A percentile compares a stretch with the other conserved stretches of the same genome.
These are phyloP conservation scores for Lemur catta DNA, from an alignment of 2,797 vertebrate genomes.

Conservation along the genomic window DNA sequence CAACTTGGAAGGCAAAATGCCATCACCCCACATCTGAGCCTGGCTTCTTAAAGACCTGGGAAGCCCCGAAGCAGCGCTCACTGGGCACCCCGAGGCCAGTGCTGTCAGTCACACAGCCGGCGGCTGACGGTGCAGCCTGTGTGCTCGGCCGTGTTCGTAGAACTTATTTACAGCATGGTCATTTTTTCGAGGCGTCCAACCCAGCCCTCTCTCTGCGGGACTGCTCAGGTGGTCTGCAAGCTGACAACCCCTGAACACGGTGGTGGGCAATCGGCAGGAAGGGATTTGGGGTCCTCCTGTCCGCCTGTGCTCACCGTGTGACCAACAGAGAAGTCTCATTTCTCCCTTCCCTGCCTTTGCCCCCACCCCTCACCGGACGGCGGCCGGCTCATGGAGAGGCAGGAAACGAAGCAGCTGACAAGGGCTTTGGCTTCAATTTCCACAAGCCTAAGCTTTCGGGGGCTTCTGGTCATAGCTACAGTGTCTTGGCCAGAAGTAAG, in stretches of 20 bases:
- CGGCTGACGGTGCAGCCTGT: fast-evolving
- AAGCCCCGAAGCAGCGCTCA: neutral
- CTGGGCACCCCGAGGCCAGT: fast-evolving
- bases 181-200: too few species aligned
- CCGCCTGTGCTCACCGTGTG: fast-evolving
- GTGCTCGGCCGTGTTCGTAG: too few species aligned
- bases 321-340: neutral
- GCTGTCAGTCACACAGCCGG: neutral
- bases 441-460: neutral
- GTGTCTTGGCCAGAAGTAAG: neutral
- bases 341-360: neutral
- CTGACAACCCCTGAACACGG: neutral
- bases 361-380: neutral
- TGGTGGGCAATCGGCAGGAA: fast-evolving
- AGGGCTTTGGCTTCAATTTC: neutral
- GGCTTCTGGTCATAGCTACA: neutral
- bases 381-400: neutral
- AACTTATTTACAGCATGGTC: fast-evolving
- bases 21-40: neutral
- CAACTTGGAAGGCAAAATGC: neutral
- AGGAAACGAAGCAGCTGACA: neutral
- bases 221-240: neutral
- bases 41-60: neutral
- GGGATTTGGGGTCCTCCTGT: neutral
- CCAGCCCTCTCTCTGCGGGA: neutral